phyloP scores from a whole-genome alignment of 2,797 vertebrate species.

The Craterocephalus amniculus region DNA sequence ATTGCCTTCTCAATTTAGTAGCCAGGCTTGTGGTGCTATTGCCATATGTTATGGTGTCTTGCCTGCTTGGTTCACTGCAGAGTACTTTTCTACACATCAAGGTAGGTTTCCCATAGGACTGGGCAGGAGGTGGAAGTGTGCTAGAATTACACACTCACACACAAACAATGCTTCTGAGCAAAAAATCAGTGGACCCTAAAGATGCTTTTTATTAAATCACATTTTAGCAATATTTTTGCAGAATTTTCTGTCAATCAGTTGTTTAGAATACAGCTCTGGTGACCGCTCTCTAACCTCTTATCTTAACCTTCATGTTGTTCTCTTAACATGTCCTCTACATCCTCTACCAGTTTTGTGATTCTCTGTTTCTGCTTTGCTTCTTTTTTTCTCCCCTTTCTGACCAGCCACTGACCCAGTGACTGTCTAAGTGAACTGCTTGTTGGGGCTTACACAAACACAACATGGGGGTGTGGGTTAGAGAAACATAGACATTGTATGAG shows the following conservation, averaged over 20 bases:
- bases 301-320: background rate
- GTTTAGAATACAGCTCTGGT: background rate
- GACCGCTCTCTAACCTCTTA: background rate
- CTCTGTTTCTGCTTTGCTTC: slow-evolving; percentile 13
- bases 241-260: background rate
- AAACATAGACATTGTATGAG: slow-evolving; percentile 8
- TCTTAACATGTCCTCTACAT: background rate
- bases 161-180: background rate
- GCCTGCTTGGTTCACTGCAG: slow-evolving; percentile 1
- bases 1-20: slow-evolving; percentile 20
- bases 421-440: slow-evolving; percentile 56
- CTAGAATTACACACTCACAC: background rate
- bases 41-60: background rate
- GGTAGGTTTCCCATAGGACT: background rate
- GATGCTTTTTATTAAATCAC: background rate
- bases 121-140: slow-evolving; percentile 1
- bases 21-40: slow-evolving; percentile 1
- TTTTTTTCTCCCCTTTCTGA: slow-evolving; percentile 20
- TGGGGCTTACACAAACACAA: slow-evolving; percentile 50
- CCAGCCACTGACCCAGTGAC: slow-evolving; percentile 50
- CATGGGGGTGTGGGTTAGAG: slow-evolving; percentile 21
- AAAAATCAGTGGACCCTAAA: background rate
- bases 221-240: background rate
- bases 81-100: background rate
- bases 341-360: background rate